A percentile compares a stretch with the other conserved stretches of the same genome.
Conservation (phyloP, 2,797 vertebrate species). For the Sebastiscus tertius region DNA sequence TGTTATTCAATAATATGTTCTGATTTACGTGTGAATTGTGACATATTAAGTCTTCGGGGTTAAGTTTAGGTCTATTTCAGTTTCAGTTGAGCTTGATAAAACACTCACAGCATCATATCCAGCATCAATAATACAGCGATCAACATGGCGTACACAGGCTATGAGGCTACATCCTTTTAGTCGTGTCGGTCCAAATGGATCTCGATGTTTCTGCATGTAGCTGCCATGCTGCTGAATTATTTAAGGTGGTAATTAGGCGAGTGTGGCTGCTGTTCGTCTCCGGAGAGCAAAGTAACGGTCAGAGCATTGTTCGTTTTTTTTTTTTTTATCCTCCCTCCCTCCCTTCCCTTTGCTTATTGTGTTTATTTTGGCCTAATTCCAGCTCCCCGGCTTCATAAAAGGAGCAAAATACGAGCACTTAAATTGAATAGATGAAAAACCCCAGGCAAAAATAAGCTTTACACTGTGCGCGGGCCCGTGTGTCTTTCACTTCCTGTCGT, state of each 20-base stretch:
- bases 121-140: constrained; percentile 69
- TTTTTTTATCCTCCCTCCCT: neutral
- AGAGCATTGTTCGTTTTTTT: neutral
- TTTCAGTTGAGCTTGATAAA: constrained; percentile 29
- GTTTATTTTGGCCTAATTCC: constrained; percentile 37
- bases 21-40: neutral
- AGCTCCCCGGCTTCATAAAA: neutral
- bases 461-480: neutral
- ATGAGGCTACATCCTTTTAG: constrained; percentile 47
- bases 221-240: constrained; percentile 46
- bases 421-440: constrained; percentile 35
- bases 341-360: neutral
- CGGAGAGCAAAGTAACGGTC: constrained; percentile 7
- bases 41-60: constrained; percentile 1
- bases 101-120: constrained; percentile 2
- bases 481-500: constrained; percentile 22
- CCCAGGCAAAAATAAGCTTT: constrained; percentile 42
- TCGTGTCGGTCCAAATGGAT: constrained; percentile 58
- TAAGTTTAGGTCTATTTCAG: constrained; percentile 49
- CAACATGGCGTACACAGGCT: constrained; percentile 47
- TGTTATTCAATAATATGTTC: neutral
- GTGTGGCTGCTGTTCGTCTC: constrained; percentile 30
- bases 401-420: constrained; percentile 34
- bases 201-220: constrained; percentile 46
- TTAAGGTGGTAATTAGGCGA: constrained; percentile 59